Conservation (phyloP, 1,140 invertebrate genomes). For the Fopius arisanus region DNA sequence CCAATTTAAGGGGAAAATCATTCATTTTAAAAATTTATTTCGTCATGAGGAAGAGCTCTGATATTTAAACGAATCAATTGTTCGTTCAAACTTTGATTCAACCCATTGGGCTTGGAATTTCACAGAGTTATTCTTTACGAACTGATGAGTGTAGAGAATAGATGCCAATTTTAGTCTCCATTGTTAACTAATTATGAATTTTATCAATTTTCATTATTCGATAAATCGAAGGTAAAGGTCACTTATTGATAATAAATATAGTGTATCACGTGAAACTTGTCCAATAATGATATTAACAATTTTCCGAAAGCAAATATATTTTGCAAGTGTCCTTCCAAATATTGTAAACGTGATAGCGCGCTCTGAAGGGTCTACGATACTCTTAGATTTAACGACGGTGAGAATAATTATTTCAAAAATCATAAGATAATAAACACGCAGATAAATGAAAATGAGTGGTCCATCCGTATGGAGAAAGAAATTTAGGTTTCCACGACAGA, state of each 20-base stretch:
- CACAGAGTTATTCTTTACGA: neutral
- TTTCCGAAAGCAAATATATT: constrained; percentile 42
- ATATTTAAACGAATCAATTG: neutral
- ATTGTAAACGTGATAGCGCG: constrained; percentile 40
- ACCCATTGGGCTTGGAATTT: neutral
- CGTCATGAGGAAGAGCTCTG: constrained; percentile 16
- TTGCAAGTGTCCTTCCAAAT: constrained; percentile 56
- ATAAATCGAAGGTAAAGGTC: neutral
- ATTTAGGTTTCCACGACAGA: neutral
- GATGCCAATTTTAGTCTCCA: neutral
- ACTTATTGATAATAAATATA: neutral
- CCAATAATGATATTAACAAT: constrained; percentile 3
- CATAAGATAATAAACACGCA: constrained; percentile 34
- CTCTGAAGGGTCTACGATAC: constrained; percentile 37
- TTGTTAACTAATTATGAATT: constrained; percentile 22
- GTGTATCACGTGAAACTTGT: constrained; percentile 21
- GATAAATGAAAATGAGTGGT: constrained; percentile 11
- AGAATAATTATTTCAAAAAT: constrained; percentile 34
- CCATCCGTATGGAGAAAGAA: constrained; percentile 34
- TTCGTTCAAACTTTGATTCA: neutral
- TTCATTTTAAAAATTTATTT: constrained; percentile 6
- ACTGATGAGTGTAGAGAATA: neutral
- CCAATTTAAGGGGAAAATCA: neutral
- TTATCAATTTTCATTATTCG: constrained; percentile 15
- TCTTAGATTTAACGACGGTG: constrained; percentile 32